These are phyloP conservation scores for Spongilla lacustris DNA, from an alignment of 37 sponge, comb jelly and placozoan genomes.

Conservation along the genomic window DNA sequence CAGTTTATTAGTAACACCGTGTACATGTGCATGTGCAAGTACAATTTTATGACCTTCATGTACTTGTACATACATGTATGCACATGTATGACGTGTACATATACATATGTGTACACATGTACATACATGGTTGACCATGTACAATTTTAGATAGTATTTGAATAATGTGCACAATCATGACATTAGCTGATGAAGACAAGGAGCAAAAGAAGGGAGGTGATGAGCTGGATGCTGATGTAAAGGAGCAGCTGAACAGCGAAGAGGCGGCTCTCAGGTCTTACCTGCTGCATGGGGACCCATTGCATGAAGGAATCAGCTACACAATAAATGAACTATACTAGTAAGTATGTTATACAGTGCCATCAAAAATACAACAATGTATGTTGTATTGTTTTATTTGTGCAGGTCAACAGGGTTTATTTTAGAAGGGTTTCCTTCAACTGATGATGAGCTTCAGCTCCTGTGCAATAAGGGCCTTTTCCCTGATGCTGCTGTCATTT, in stretches of 20 bases:
- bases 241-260: slow-evolving; percentile 62
- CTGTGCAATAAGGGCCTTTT: slow-evolving; percentile 76
- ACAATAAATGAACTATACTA: slow-evolving; percentile 85
- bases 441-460: slow-evolving; percentile 73
- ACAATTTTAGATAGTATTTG: too few species aligned
- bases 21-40: too few species aligned
- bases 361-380: neutral
- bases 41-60: neutral
- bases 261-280: slow-evolving; percentile 71
- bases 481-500: slow-evolving; percentile 80
- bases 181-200: neutral
- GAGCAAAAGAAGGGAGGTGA: slow-evolving; percentile 35
- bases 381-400: neutral
- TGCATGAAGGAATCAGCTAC: slow-evolving; percentile 70
- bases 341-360: slow-evolving; percentile 16
- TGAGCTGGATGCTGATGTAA: slow-evolving; percentile 65
- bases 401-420: slow-evolving; percentile 92
- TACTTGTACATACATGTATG: neutral
- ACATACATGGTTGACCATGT: too few species aligned
- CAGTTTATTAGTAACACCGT: neutral
- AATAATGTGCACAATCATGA: too few species aligned
- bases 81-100: neutral
- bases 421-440: slow-evolving; percentile 91
- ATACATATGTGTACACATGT: neutral
- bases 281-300: slow-evolving; percentile 73